Base-by-base conservation (phyloP, 30 jellyfish, hydroid and myxozoan species). In the Catostylus mosaicus region DNA sequence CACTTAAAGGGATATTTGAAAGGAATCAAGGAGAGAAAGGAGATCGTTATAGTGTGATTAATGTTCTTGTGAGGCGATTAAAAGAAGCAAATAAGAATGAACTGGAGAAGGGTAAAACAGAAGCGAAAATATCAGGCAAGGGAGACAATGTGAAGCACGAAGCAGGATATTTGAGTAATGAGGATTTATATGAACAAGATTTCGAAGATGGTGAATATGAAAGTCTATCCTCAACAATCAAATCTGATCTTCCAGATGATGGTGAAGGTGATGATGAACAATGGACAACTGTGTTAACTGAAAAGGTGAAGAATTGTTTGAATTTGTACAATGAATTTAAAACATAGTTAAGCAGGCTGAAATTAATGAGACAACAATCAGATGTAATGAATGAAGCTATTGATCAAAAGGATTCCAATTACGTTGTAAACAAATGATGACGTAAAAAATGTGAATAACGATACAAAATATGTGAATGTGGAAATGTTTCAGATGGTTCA, bases 1-100 rank as follows among this genome's bases (percentile, higher is more conserved):
- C 67, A 0, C 33, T 73, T 70, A 73, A 36, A 34, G 71, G 29
- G n/a, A 50, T 73, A 43, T 29, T 52, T 3, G 48, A 20, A 51
- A n/a, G 40, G 33, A 52, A n/a, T 31, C 72, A 46, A 26, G 84
- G 26, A 26, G 29, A 46, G 33, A 73, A 73, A 12, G 84, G 84
- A 26, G 84, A 73, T 64, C 78, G 84, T 35, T 85, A 85, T 82
- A 85, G 96, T 77, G 78, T 85, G 0, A 85, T 85, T 24, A 85
- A 85, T 75, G 74, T 85, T 12, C 45, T 73, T 26, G 34, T 89
- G 32, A 75, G 96, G 36, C 46, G 96, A 30, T 37, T 83, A 59
- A 73, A 83, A 32, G 75, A 79, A 12, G 90, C 90, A 31, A 65
- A 47, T 37, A 79, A 66, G 35, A 35, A 50, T 20, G 52, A 47